These are phyloP conservation scores for Zeus faber DNA, from an alignment of 2,113 vertebrate species.

Conservation along the genomic window DNA sequence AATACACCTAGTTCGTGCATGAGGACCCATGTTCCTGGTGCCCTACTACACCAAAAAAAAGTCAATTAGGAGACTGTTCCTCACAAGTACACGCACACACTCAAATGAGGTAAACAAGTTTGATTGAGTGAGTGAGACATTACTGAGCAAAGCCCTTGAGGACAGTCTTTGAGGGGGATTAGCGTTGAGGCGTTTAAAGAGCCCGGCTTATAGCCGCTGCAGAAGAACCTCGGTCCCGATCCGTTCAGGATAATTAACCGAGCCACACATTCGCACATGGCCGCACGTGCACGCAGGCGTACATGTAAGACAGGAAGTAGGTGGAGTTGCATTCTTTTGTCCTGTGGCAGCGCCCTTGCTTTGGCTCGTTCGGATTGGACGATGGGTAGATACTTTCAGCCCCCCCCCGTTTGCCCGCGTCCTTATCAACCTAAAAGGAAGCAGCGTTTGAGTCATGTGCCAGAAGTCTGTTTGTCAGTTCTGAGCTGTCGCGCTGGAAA, in stretches of 20 bases:
- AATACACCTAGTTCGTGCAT: too few relatives aligned
- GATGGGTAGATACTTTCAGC: neutral
- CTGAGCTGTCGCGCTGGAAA: too few relatives aligned
- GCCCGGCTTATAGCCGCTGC: slow-evolving; percentile 47
- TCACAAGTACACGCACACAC: too few relatives aligned
- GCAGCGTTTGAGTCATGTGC: neutral
- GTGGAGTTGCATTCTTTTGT: neutral
- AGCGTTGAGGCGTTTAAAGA: slow-evolving; percentile 49
- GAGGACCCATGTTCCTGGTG: too few relatives aligned
- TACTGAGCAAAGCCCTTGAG: neutral
- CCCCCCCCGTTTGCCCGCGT: too few relatives aligned
- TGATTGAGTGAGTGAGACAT: too few relatives aligned
- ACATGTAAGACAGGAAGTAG: too few relatives aligned
- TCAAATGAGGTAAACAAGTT: too few relatives aligned
- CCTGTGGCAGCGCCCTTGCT: neutral
- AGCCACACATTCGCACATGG: slow-evolving; percentile 25
- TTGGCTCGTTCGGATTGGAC: neutral
- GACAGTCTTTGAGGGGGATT: slow-evolving; percentile 33
- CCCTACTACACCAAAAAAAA: too few relatives aligned
- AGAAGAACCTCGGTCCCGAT: slow-evolving; percentile 37
- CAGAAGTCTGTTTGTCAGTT: neutral
- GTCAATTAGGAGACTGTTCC: too few relatives aligned
- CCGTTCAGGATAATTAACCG: slow-evolving; percentile 49
- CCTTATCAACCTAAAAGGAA: too few relatives aligned
- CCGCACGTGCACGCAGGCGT: too few relatives aligned